phyloP scores from a whole-genome alignment of 1,140 invertebrate genomes.

The Apis dorsata region DNA sequence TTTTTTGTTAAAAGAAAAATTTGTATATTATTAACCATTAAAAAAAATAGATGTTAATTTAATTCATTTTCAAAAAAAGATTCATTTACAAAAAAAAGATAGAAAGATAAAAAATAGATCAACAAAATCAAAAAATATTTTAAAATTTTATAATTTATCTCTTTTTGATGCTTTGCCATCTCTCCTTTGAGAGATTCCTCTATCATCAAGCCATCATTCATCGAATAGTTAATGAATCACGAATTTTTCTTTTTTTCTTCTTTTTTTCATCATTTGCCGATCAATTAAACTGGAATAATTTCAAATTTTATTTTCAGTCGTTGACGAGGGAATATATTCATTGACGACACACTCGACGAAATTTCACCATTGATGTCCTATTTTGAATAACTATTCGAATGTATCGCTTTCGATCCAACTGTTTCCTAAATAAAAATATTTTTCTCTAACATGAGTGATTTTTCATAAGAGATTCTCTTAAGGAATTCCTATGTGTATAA shows the following conservation, averaged over 20 bases:
- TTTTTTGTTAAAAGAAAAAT: too few relatives aligned
- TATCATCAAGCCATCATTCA: conserved; percentile 42
- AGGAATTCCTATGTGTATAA: not conserved
- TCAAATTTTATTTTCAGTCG: conserved; percentile 18
- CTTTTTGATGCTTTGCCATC: not conserved
- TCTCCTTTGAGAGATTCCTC: not conserved
- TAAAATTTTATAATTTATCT: too few relatives aligned
- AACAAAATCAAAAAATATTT: too few relatives aligned
- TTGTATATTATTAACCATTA: too few relatives aligned
- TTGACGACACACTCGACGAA: not conserved
- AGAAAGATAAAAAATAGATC: too few relatives aligned
- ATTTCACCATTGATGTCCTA: not conserved
- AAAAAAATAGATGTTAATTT: too few relatives aligned
- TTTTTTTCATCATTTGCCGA: not conserved
- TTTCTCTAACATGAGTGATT: not conserved
- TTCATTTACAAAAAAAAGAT: too few relatives aligned
- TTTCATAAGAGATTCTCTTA: not conserved
- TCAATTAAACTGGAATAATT: conserved; percentile 36
- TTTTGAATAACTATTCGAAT: not conserved
- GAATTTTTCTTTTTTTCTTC: not conserved
- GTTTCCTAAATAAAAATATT: not conserved
- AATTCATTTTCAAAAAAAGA: too few relatives aligned
- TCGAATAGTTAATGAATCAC: conserved; percentile 33
- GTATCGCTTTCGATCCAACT: not conserved
- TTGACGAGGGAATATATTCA: conserved; percentile 4